Percentiles rank a stretch among this genome's conserved stretches.
These are phyloP conservation scores for Plodia interpunctella DNA, from an alignment of 1,140 invertebrate genomes.

Conservation along the genomic window DNA sequence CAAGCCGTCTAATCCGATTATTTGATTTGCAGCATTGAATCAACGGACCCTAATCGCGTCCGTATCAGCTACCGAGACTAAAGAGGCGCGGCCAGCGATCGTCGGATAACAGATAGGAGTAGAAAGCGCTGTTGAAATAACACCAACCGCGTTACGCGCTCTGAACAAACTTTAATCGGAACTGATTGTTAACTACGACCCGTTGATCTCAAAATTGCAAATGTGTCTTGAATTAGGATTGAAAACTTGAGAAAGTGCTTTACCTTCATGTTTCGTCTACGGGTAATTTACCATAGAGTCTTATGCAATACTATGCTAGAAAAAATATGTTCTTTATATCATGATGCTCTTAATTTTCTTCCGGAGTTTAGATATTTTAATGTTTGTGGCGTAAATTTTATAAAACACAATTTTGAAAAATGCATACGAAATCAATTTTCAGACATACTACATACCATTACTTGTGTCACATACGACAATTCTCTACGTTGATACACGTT, in stretches of 20 bases:
- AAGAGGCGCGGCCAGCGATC: conserved; percentile 41
- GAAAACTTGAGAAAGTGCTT: not conserved
- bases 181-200: conserved; percentile 30
- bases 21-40: conserved; percentile 45
- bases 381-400: no score
- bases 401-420: no score
- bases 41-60: conserved; percentile 43
- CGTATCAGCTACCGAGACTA: conserved; percentile 46
- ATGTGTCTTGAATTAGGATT: not conserved
- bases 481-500: no score
- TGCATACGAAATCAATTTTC: no score
- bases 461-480: no score
- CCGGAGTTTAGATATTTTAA: no score
- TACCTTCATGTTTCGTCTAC: no score
- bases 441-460: no score
- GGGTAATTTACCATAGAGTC: no score
- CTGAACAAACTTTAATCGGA: conserved; percentile 48
- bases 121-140: conserved; percentile 63
- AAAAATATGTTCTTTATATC: no score
- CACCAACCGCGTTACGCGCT: conserved; percentile 64
- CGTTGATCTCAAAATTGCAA: conserved; percentile 19
- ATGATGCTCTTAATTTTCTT: no score
- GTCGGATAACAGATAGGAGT: conserved; percentile 56
- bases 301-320: no score
- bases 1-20: conserved; percentile 41